Evolutionary conservation across 2,888 invertebrate genomes (phyloP).

Genomic region (Pseudococcus jackbeardsleyi): DNA sequence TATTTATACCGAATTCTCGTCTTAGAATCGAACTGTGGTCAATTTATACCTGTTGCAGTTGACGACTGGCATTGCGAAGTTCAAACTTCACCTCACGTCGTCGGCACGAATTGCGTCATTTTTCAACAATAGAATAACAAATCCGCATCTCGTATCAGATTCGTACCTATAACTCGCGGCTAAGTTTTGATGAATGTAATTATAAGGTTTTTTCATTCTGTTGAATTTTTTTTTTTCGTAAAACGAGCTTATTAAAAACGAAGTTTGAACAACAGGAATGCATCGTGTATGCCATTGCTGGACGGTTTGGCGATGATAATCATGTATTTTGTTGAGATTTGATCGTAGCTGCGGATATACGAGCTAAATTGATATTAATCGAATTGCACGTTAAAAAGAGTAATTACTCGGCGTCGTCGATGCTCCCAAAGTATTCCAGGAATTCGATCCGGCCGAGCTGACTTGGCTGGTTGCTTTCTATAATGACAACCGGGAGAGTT

Average conservation of each 20-base stretch:
- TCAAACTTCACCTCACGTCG: background rate
- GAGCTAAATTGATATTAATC: slow-evolving; percentile 22
- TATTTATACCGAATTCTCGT: background rate
- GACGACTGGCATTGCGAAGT: too few relatives aligned
- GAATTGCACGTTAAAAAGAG: slow-evolving; percentile 31
- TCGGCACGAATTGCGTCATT: background rate
- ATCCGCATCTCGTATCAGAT: background rate
- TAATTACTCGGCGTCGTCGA: background rate
- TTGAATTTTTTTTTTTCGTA: background rate
- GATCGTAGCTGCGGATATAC: background rate
- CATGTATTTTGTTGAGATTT: slow-evolving; percentile 14
- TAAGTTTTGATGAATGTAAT: slow-evolving; percentile 26
- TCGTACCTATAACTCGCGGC: slow-evolving; percentile 22
- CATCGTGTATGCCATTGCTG: background rate
- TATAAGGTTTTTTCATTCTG: background rate
- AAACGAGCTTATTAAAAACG: slow-evolving; percentile 33
- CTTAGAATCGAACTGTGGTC: background rate
- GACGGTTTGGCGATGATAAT: slow-evolving; percentile 23
- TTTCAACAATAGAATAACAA: slow-evolving; percentile 34
- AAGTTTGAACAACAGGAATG: slow-evolving; percentile 25
- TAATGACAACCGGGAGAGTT: background rate
- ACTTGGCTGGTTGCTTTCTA: background rate
- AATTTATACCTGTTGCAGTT: too few relatives aligned
- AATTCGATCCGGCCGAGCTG: background rate
- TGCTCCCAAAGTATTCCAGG: background rate